Percentiles rank a stretch among this genome's conserved stretches.
Conservation (phyloP, 2,113 vertebrate species). For the Caloenas nicobarica region DNA sequence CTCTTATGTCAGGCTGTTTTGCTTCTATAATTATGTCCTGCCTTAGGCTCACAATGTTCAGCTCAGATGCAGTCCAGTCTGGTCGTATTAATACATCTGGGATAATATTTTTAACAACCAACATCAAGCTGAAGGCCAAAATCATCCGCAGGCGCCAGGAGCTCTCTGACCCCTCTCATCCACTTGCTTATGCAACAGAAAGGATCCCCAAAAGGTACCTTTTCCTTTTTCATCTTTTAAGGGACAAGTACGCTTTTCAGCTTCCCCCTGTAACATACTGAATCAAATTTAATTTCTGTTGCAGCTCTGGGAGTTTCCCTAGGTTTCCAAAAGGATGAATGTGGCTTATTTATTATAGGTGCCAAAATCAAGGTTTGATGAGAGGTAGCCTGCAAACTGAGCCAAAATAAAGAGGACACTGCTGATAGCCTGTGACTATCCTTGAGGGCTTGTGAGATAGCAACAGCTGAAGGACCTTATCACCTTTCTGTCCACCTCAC, state of each 20-base stretch:
- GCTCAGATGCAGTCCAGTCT: slow-evolving; percentile 63
- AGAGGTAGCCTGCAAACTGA: background rate
- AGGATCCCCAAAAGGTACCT: background rate
- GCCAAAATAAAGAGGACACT: background rate
- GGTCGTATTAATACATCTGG: slow-evolving; percentile 59
- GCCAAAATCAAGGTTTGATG: background rate
- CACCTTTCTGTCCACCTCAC: background rate
- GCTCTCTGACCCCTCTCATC: background rate
- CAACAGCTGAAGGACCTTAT: background rate
- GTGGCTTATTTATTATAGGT: background rate
- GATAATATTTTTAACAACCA: slow-evolving; percentile 63
- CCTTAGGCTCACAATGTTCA: slow-evolving; percentile 71
- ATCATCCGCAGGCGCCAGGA: background rate
- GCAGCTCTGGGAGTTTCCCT: background rate
- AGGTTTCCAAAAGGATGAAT: background rate
- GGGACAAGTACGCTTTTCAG: background rate
- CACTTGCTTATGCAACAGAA: background rate
- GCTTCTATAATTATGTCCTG: slow-evolving; percentile 71
- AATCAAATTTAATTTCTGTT: slow-evolving; percentile 2
- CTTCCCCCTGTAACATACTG: background rate
- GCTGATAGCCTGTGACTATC: background rate
- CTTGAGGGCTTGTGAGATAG: background rate
- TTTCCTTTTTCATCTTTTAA: background rate
- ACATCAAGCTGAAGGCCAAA: slow-evolving; percentile 58
- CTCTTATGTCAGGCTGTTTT: slow-evolving; percentile 64